Conservation (phyloP, 2,888 invertebrate genomes). For the Calliphora vomitoria region DNA sequence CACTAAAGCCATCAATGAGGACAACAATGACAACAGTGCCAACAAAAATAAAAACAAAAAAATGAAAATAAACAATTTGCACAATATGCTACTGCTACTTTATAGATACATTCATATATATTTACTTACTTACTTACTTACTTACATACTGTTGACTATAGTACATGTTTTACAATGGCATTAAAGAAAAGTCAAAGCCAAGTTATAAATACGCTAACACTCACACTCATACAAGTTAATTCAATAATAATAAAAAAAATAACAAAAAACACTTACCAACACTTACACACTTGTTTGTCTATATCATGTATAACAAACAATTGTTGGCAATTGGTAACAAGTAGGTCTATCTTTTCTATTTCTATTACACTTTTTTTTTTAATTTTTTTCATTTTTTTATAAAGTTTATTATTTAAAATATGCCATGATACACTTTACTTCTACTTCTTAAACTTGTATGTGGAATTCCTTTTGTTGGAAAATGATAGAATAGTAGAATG, state of each 20-base stretch:
- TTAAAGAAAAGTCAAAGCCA: conserved; percentile 66
- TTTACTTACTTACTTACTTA: no score
- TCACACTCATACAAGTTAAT: background rate
- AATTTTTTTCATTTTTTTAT: conserved; percentile 35
- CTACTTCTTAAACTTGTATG: conserved; percentile 44
- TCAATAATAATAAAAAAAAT: no score
- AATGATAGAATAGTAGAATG: conserved; percentile 8
- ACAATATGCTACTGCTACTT: conserved; percentile 29
- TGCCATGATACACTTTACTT: conserved; percentile 68
- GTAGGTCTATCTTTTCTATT: conserved; percentile 64
- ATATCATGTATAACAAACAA: conserved; percentile 26
- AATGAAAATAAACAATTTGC: conserved; percentile 70
- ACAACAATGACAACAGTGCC: conserved; percentile 68
- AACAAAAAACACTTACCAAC: conserved; percentile 4
- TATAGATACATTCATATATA: no score
- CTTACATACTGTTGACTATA: background rate
- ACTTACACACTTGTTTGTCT: conserved; percentile 36
- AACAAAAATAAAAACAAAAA: conserved; percentile 50
- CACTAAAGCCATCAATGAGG: conserved; percentile 64
- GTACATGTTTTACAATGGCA: conserved; percentile 58
- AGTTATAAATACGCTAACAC: conserved; percentile 18
- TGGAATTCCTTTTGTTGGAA: conserved; percentile 47
- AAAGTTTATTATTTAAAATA: conserved; percentile 57
- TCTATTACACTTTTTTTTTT: conserved; percentile 42
- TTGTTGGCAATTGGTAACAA: conserved; percentile 69